A percentile compares a stretch with the other conserved stretches of the same genome.
phyloP scores from a whole-genome alignment of 2,113 vertebrate genomes.

The Paratilapia polleni region DNA sequence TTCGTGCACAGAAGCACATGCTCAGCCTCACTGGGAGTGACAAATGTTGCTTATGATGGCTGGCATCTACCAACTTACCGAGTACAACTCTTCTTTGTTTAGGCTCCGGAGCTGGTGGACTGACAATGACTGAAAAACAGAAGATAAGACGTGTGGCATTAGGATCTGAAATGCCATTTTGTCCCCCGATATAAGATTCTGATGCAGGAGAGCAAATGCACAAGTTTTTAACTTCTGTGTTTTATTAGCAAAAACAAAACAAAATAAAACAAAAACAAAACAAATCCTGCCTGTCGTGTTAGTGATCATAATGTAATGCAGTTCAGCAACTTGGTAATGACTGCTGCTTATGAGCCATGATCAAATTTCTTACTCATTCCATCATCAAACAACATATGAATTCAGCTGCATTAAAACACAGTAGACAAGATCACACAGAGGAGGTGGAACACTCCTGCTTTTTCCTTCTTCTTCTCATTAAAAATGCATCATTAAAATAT shows the following conservation, averaged over 20 bases:
- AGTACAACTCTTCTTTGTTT: conserved; percentile 76
- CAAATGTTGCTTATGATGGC: not conserved
- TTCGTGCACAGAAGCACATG: conserved; percentile 35
- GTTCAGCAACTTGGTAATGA: too few species aligned
- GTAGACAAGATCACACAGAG: too few species aligned
- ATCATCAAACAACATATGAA: too few species aligned
- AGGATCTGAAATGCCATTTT: not conserved
- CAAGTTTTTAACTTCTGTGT: too few species aligned
- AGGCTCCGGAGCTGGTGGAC: conserved; percentile 60
- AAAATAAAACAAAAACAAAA: not conserved
- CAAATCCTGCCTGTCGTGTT: too few species aligned
- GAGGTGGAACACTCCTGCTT: too few species aligned
- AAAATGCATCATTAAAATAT: too few species aligned
- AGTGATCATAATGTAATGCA: too few species aligned
- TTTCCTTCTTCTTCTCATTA: too few species aligned
- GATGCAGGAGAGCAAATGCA: not conserved
- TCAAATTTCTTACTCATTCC: too few species aligned
- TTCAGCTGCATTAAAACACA: too few species aligned
- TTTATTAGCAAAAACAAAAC: not conserved
- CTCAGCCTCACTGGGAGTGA: conserved; percentile 19
- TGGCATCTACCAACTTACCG: conserved; percentile 78
- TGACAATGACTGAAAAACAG: conserved; percentile 71
- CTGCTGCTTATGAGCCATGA: too few species aligned
- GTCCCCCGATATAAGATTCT: not conserved
- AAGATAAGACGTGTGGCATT: not conserved